Conservation (phyloP, 35 echinoderm and acorn worm genomes). For the Patiria miniata region DNA sequence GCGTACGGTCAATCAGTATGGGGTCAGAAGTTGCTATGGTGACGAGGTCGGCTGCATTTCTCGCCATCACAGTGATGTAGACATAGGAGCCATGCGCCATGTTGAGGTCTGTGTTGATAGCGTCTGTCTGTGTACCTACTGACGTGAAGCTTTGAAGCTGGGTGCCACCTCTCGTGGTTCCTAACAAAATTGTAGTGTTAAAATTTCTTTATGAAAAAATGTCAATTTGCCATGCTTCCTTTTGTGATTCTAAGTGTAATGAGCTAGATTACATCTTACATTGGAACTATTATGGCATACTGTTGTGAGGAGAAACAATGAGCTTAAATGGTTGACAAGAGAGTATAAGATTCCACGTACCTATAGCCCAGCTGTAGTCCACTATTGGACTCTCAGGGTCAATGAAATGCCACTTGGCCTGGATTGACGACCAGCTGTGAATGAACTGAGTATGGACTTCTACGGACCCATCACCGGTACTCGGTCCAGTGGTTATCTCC, state of each 20-base stretch:
- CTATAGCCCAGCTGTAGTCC: constrained; percentile 47
- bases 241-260: not conserved
- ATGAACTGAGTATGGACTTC: constrained; percentile 40
- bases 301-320: not conserved
- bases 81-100: constrained; percentile 24
- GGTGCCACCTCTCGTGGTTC: constrained; percentile 35
- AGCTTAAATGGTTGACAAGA: not conserved
- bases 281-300: not conserved
- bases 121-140: constrained; percentile 29
- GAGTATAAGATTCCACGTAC: not conserved
- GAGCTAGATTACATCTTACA: not conserved
- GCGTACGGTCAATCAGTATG: constrained; percentile 23
- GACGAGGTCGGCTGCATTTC: constrained; percentile 3
- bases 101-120: not conserved
- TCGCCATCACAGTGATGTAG: constrained; percentile 20
- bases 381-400: constrained; percentile 37
- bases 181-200: not conserved
- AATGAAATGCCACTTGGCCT: constrained; percentile 39
- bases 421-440: constrained; percentile 36
- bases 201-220: not conserved
- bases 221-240: not conserved
- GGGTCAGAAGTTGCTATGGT: constrained; percentile 6
- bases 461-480: constrained; percentile 9
- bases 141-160: constrained; percentile 41
- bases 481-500: not conserved